Conservation (phyloP, 2,113 vertebrate genomes). For the Hyla sarda region DNA sequence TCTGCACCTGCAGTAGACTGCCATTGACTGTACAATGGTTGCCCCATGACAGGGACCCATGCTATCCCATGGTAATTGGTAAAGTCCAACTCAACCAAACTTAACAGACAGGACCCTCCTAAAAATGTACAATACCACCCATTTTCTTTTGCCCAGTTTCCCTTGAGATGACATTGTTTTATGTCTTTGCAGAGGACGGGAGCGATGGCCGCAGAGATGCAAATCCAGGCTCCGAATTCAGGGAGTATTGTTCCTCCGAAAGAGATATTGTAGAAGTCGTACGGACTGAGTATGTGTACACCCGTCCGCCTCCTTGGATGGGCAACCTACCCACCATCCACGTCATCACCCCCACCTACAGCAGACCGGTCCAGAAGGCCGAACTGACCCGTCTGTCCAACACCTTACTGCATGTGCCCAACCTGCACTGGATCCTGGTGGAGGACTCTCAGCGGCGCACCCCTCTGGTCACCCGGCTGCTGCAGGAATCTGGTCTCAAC, state of each 20-base stretch:
- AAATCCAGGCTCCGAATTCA: constrained; percentile 84
- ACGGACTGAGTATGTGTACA: constrained; percentile 98
- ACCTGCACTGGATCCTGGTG: constrained; percentile 98
- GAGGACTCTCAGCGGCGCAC: constrained; percentile 93
- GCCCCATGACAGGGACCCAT: neutral
- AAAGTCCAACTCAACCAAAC: neutral
- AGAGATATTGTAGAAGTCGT: constrained; percentile 98
- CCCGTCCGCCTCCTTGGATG: constrained; percentile 93
- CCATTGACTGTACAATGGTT: neutral
- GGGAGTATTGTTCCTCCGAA: constrained; percentile 95
- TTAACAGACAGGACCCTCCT: neutral
- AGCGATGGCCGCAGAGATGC: constrained; percentile 82
- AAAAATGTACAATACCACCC: too few species aligned
- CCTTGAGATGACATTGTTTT: constrained; percentile 1
- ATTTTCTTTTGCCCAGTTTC: too few species aligned
- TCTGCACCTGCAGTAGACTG: too few species aligned
- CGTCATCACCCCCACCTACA: constrained; percentile 95
- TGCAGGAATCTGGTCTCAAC: constrained; percentile 93
- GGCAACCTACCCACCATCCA: constrained; percentile 97
- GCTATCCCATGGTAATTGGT: neutral
- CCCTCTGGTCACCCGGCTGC: constrained; percentile 84
- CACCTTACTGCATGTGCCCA: constrained; percentile 94
- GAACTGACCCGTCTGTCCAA: constrained; percentile 94
- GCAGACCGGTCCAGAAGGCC: constrained; percentile 94
- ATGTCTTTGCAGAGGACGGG: constrained; percentile 82